Percentiles rank a stretch among this genome's conserved stretches.
These are phyloP conservation scores for Todiramphus chloris DNA, from an alignment of 2,113 vertebrate species.

Conservation along the genomic window DNA sequence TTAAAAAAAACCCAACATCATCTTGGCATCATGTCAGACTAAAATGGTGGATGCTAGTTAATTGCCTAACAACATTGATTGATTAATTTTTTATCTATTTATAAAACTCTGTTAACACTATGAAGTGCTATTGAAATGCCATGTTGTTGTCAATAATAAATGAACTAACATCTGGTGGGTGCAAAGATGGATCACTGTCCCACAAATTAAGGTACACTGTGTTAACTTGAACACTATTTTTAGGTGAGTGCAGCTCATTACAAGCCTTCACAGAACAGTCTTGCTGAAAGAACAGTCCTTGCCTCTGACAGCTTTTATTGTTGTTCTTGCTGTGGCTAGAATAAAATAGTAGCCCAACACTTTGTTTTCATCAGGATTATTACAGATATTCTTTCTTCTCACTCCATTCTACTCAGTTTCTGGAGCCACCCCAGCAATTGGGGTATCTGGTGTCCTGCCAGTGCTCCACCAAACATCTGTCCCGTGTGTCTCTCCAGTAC, in stretches of 20 bases:
- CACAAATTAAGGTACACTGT: conserved; percentile 15
- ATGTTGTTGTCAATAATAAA: conserved; percentile 40
- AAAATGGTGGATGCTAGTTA: not conserved
- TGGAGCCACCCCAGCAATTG: not conserved
- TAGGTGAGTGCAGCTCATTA: conserved; percentile 21
- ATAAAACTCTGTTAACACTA: not conserved
- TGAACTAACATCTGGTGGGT: conserved; percentile 34
- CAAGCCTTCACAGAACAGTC: not conserved
- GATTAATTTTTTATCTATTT: conserved; percentile 53
- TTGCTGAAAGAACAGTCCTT: not conserved
- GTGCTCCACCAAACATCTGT: not conserved
- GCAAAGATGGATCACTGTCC: not conserved
- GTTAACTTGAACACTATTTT: conserved; percentile 36
- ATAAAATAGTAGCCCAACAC: not conserved
- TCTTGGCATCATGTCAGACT: conserved; percentile 22
- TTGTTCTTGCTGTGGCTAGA: not conserved
- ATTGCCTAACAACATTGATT: conserved; percentile 33
- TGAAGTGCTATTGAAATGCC: not conserved
- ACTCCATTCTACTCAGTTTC: not conserved
- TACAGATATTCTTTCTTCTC: not conserved
- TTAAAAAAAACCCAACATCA: not conserved
- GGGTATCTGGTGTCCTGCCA: conserved; percentile 25
- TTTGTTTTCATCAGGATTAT: not conserved
- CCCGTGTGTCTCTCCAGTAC: not conserved
- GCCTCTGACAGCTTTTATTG: conserved; percentile 24